These are phyloP conservation scores for Ophthalmolycus amberensis DNA, from an alignment of 2,113 vertebrate species.

Conservation along the genomic window DNA sequence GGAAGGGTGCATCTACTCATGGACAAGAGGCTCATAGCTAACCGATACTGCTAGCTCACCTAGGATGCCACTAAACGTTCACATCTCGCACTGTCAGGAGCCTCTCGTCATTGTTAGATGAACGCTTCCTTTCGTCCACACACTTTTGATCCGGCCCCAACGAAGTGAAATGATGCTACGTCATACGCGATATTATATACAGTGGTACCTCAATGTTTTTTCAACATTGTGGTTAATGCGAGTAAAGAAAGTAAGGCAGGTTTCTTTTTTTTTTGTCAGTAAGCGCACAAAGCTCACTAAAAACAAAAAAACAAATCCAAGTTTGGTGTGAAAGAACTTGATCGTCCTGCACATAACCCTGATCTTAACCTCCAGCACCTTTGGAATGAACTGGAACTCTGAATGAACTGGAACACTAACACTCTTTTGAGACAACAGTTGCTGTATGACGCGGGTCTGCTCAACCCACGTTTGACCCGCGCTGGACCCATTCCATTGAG, in stretches of 20 bases:
- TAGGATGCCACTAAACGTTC: too few species aligned
- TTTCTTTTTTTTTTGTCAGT: too few species aligned
- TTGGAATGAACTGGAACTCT: neutral
- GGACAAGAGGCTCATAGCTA: too few species aligned
- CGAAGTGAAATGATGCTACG: neutral
- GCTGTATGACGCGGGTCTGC: neutral
- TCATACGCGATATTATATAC: neutral
- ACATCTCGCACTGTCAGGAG: too few species aligned
- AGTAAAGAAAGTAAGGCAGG: too few species aligned
- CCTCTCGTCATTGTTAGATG: too few species aligned
- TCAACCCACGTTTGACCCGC: neutral
- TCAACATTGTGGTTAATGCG: neutral
- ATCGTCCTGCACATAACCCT: neutral
- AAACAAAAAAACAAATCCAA: neutral
- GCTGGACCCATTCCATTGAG: neutral
- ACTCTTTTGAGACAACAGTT: neutral
- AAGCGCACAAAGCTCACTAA: neutral
- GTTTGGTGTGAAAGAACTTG: too few species aligned
- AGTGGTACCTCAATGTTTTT: neutral
- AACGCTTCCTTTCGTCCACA: neutral
- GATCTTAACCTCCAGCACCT: neutral
- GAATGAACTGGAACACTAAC: neutral
- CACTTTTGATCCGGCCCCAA: neutral
- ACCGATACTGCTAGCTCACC: too few species aligned
- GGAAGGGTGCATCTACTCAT: neutral